Conservation (phyloP, 2,888 invertebrate species). For the Rotaria magnacalcarata region DNA sequence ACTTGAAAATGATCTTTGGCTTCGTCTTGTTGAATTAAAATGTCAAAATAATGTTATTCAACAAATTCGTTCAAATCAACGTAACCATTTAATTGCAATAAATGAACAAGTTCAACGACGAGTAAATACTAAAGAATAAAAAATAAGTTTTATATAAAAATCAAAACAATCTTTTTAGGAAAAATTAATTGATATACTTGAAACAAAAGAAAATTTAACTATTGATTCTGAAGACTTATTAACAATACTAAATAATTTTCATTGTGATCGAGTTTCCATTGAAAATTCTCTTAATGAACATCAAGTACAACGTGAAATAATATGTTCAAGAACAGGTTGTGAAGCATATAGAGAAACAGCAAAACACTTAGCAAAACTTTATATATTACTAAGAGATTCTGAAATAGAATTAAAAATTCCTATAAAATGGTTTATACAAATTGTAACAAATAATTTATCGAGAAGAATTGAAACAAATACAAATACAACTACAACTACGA, state of each 20-base stretch:
- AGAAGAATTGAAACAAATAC: not conserved
- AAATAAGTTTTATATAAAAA: not conserved
- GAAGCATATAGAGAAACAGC: not conserved
- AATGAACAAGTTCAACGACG: conserved; percentile 12
- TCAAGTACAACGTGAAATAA: not conserved
- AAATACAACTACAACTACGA: not conserved
- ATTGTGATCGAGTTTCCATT: not conserved
- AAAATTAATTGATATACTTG: not conserved
- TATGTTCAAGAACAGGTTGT: not conserved
- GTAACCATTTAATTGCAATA: not conserved
- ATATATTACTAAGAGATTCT: not conserved
- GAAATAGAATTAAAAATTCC: not conserved
- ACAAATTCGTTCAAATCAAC: not conserved
- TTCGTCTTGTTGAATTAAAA: not conserved
- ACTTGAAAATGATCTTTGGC: not conserved
- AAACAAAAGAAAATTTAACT: not conserved
- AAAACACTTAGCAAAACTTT: not conserved
- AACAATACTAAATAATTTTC: not conserved
- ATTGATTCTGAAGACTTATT: not conserved
- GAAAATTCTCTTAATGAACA: not conserved
- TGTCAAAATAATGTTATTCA: not conserved
- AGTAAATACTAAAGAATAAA: not conserved
- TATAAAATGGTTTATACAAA: conserved; percentile 13
- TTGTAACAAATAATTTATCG: not conserved
- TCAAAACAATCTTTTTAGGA: not conserved